These are phyloP conservation scores for Zeus faber DNA, from an alignment of 2,113 vertebrate genomes.

Conservation along the genomic window DNA sequence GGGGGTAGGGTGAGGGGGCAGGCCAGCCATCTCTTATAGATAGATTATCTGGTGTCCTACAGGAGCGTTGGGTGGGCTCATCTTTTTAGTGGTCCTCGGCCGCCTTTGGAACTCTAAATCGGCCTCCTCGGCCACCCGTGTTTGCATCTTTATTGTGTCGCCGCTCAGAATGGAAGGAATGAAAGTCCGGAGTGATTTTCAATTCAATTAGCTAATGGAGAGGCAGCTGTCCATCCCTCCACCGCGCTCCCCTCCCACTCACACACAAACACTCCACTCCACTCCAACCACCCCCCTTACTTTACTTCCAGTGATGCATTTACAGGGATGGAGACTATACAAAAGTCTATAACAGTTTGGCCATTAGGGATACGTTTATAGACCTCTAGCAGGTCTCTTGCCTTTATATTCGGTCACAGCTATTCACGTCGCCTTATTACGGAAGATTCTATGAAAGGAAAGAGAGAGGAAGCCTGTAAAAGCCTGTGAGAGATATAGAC, in stretches of 20 bases:
- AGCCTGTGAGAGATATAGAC: background rate
- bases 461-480: background rate
- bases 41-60: background rate
- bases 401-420: constrained; percentile 60
- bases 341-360: constrained; percentile 60
- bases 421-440: constrained; percentile 59
- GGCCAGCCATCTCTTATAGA: background rate
- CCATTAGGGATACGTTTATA: constrained; percentile 70
- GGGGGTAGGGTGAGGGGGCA: constrained; percentile 5
- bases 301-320: constrained; percentile 63
- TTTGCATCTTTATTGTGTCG: constrained; percentile 50
- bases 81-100: constrained; percentile 28
- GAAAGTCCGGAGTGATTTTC: constrained; percentile 46
- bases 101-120: constrained; percentile 29
- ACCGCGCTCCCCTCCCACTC: constrained; percentile 20
- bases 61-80: constrained; percentile 6
- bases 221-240: constrained; percentile 36
- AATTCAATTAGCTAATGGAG: constrained; percentile 78
- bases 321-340: constrained; percentile 43
- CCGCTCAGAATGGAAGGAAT: constrained; percentile 37
- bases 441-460: constrained; percentile 28
- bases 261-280: background rate
- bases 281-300: constrained; percentile 12
- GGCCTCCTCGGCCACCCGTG: too few species aligned
- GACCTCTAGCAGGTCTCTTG: constrained; percentile 53